These are phyloP conservation scores for Athene noctua DNA, from an alignment of 2,113 vertebrate genomes.

Conservation along the genomic window DNA sequence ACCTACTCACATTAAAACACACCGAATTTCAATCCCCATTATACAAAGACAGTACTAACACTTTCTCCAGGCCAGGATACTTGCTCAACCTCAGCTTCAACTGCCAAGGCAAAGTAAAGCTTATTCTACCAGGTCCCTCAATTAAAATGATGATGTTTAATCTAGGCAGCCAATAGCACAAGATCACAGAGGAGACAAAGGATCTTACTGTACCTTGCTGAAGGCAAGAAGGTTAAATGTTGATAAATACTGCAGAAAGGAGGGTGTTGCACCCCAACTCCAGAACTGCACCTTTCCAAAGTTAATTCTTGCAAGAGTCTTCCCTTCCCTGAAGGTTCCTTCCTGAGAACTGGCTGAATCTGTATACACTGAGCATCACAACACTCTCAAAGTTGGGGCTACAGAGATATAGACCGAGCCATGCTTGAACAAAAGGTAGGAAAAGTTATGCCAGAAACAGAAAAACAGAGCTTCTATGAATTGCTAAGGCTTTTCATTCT, in stretches of 20 bases:
- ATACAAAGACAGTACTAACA: background rate
- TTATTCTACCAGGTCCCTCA: background rate
- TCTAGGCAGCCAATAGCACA: background rate
- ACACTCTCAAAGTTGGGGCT: background rate
- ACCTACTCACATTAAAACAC: background rate
- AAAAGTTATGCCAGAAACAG: background rate
- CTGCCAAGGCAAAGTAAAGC: background rate
- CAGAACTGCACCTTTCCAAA: background rate
- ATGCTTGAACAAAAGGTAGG: background rate
- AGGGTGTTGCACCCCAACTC: background rate
- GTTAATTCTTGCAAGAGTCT: background rate
- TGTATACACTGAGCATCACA: background rate
- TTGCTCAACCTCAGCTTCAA: background rate
- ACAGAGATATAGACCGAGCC: background rate
- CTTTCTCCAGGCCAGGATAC: background rate
- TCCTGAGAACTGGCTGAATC: background rate
- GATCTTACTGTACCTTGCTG: background rate
- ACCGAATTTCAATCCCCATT: background rate
- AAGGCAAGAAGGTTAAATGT: background rate
- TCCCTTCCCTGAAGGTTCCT: background rate
- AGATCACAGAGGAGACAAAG: background rate
- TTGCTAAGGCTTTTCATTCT: background rate
- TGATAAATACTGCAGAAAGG: background rate
- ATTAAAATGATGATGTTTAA: background rate
- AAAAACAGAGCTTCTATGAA: background rate